Percentiles rank a stretch among this genome's conserved stretches.
These are phyloP conservation scores for Cariama cristata DNA, from an alignment of 2,113 vertebrate genomes.

Conservation along the genomic window DNA sequence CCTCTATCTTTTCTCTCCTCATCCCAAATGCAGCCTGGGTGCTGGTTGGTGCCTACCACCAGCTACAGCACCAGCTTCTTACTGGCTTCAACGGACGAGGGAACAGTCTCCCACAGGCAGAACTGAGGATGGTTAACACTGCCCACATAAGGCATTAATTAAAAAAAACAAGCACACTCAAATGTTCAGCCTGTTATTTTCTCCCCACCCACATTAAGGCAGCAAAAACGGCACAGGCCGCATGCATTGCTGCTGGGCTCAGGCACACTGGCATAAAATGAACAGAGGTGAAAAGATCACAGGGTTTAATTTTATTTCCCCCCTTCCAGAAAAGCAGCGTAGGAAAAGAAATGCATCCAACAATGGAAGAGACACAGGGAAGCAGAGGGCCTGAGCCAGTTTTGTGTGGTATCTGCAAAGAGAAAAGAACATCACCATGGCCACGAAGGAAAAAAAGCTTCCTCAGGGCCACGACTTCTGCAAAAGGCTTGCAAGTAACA, in stretches of 20 bases:
- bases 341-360: not conserved
- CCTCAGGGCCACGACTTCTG: accelerated
- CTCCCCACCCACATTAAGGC: not conserved
- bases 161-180: not conserved
- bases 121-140: not conserved
- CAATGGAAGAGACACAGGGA: accelerated
- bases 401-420: not conserved
- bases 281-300: not conserved
- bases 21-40: not conserved
- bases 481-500: not conserved
- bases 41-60: accelerated
- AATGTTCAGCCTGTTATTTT: not conserved
- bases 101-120: not conserved
- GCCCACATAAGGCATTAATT: not conserved
- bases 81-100: accelerated
- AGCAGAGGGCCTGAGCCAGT: not conserved
- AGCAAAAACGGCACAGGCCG: not conserved
- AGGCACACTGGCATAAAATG: not conserved
- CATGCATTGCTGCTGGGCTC: not conserved
- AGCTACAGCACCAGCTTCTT: not conserved
- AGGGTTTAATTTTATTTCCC: not conserved
- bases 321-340: not conserved
- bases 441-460: not conserved
- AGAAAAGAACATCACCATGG: not conserved
- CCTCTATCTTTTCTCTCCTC: not conserved